Percentiles rank a stretch among this genome's conserved stretches.
phyloP scores from a whole-genome alignment of 2,888 invertebrate species.

The Lepidonotus clava region DNA sequence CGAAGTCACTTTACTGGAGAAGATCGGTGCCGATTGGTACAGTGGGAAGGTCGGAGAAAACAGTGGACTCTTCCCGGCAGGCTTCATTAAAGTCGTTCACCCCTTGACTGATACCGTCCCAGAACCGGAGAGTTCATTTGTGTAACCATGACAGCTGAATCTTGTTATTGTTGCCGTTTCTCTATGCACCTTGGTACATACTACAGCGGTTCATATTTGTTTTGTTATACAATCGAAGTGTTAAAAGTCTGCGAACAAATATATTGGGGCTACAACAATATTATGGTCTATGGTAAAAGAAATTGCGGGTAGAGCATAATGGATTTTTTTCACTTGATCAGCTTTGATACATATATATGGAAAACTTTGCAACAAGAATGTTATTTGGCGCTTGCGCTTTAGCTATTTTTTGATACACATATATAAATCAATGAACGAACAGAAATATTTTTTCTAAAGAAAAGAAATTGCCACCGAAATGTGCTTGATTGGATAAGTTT shows the following conservation, averaged over 20 bases:
- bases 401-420: no score
- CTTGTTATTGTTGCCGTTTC: background rate
- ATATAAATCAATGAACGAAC: no score
- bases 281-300: background rate
- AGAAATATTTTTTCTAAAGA: no score
- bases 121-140: background rate
- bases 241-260: background rate
- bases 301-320: no score
- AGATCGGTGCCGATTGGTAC: constrained; percentile 73
- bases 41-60: constrained; percentile 67
- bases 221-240: background rate
- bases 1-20: constrained; percentile 67
- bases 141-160: background rate
- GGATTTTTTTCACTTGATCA: no score
- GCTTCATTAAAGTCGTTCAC: constrained; percentile 66
- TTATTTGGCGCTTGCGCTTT: no score
- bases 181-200: background rate
- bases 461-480: no score
- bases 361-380: no score
- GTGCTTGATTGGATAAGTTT: no score
- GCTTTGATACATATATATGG: no score
- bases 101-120: background rate
- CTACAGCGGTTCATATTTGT: background rate
- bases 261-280: background rate
- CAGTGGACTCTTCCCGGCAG: constrained; percentile 74